These are phyloP conservation scores for Trichosurus vulpecula DNA, from an alignment of 2,797 vertebrate species.

Conservation along the genomic window DNA sequence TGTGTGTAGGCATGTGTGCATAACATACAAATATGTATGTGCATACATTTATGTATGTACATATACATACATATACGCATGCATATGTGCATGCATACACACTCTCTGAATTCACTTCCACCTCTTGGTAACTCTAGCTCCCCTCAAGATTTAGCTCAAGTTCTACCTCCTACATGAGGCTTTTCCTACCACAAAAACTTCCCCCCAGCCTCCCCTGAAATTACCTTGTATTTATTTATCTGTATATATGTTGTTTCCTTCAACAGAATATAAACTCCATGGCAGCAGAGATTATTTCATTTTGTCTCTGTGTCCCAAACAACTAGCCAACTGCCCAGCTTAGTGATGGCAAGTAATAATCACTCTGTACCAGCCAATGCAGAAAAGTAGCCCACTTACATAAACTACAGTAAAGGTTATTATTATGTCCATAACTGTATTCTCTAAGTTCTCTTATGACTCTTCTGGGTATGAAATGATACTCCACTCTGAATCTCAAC, in stretches of 20 bases:
- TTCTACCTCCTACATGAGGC: neutral
- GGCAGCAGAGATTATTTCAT: neutral
- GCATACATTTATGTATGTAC: too few relatives aligned
- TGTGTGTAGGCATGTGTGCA: neutral
- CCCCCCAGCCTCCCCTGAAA: neutral
- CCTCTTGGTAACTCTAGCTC: neutral
- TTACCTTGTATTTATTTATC: neutral
- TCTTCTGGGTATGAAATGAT: neutral
- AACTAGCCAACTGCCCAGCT: neutral
- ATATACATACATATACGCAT: neutral
- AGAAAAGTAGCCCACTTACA: neutral
- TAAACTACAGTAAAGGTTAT: neutral
- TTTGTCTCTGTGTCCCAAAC: neutral
- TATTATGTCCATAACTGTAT: neutral
- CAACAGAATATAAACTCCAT: neutral
- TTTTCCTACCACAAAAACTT: neutral
- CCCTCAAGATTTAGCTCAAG: neutral
- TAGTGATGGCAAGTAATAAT: neutral
- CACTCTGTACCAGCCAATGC: neutral
- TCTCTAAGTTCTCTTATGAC: neutral
- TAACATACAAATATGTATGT: neutral
- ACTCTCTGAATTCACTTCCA: neutral
- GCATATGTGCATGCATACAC: neutral
- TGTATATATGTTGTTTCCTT: neutral
- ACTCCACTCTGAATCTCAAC: neutral